Evolutionary conservation across 2,797 vertebrate genomes (phyloP).

Genomic region (Margarornis squamiger): DNA sequence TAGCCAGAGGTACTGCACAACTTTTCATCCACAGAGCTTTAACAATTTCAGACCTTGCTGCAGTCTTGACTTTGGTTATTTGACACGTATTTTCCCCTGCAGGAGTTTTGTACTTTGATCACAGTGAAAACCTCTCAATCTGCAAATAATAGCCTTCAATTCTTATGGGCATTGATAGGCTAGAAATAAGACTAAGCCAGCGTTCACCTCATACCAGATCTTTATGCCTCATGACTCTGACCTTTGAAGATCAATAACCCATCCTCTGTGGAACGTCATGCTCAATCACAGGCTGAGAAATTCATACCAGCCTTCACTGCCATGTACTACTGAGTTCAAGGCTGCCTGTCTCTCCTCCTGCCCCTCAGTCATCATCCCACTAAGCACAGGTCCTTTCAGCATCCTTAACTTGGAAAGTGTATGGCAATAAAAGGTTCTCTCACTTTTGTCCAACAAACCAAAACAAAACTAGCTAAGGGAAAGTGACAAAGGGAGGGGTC

Average conservation of each 20-base stretch:
- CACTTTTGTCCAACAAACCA: neutral
- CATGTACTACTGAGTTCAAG: neutral
- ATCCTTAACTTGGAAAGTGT: neutral
- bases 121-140: neutral
- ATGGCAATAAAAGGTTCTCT: neutral
- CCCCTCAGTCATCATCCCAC: neutral
- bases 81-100: neutral
- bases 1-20: neutral
- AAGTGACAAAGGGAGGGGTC: neutral
- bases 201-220: neutral
- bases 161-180: neutral
- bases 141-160: slow-evolving; percentile 7
- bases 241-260: neutral
- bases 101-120: neutral
- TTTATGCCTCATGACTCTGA: neutral
- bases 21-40: neutral
- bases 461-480: neutral
- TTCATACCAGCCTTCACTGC: neutral
- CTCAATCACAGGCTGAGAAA: neutral
- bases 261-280: neutral
- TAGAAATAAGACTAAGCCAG: neutral
- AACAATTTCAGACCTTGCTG: neutral
- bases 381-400: neutral
- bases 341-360: neutral
- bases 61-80: neutral